Base-by-base conservation (phyloP, 2,888 invertebrate species). In the Amphipyra tragopoginis region DNA sequence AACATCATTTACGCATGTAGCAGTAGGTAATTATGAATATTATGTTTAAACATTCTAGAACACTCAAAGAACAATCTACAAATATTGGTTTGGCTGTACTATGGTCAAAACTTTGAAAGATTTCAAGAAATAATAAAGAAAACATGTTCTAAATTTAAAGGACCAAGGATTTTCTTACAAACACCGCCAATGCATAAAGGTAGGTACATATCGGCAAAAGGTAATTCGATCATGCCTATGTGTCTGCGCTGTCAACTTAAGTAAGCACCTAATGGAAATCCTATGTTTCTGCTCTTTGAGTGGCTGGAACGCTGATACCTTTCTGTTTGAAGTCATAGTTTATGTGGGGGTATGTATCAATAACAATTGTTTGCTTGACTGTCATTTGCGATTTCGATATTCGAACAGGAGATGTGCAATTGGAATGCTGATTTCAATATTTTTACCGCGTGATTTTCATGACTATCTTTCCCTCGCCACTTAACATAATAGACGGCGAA, bases 241-340 rank as follows among this genome's bases (percentile, higher is more conserved):
- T 81, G 84, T 81, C 79, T 78, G 77, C 81, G 84, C 89, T 89
- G 91, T 91, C 91, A 88, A 88, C 84, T 81, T 86, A 88, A 90
- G 88, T 89, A 90, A 83, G 82, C 80, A 86, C 84, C 89, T 93
- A 93, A 93, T 93, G 93, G 93, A 90, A 89, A 90, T 91, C 88
- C 88, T 89, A 83, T 93, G 92, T 93, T 80, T 86, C 84, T 80
- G 58, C 73, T 81, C 73, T 66, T 79, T 86, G 83, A 86, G 86
- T 84, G 82, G 81, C 80, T 77, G 80, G 77, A 79, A 78, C 77
- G 67, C 67, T 63, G 79, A 74, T 84, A 80, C 79, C 81, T 79
- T 79, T 73, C 44, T 34, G 40, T 64, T 60, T 56, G n/a, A 48
- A 59, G 47, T 65, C 61, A 62, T 65, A 79, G 64, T 67, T 63